phyloP scores from a whole-genome alignment of 2,113 vertebrate genomes.

The Tetrax tetrax region DNA sequence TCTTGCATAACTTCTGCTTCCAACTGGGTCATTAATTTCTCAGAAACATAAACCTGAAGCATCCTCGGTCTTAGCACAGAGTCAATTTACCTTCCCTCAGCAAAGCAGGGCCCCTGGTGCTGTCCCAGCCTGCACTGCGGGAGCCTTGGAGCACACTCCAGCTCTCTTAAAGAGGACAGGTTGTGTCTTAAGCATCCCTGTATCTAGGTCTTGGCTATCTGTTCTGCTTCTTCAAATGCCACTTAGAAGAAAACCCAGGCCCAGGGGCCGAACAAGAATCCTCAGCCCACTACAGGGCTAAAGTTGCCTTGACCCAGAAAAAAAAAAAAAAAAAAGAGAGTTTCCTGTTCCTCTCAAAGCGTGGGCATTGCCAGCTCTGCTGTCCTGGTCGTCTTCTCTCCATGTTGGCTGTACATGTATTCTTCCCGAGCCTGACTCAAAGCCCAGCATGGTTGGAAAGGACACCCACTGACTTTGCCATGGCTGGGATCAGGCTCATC shows the following conservation, averaged over 20 bases:
- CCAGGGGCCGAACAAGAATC: not conserved
- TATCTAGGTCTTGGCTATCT: not conserved
- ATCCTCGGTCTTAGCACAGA: not conserved
- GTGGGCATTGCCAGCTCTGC: fast-evolving
- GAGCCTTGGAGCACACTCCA: not conserved
- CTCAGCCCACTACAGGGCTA: not conserved
- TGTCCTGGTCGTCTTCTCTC: not conserved
- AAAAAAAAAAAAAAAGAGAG: not conserved
- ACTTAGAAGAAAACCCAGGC: not conserved
- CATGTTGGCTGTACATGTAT: fast-evolving
- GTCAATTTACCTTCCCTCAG: not conserved
- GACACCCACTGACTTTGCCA: not conserved
- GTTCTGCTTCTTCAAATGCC: not conserved
- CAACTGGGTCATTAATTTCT: not conserved
- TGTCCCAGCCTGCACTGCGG: not conserved
- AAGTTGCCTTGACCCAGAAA: not conserved
- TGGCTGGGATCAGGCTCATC: not conserved
- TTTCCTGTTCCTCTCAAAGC: not conserved
- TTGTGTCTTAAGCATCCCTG: fast-evolving
- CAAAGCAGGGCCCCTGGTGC: not conserved
- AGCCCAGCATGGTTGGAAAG: fast-evolving
- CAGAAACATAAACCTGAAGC: not conserved
- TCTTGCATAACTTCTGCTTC: not conserved
- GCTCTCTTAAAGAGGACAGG: not conserved
- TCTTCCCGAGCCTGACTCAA: not conserved